Base-by-base conservation (phyloP, 1,140 invertebrate genomes). In the Lepidurus arcticus region DNA sequence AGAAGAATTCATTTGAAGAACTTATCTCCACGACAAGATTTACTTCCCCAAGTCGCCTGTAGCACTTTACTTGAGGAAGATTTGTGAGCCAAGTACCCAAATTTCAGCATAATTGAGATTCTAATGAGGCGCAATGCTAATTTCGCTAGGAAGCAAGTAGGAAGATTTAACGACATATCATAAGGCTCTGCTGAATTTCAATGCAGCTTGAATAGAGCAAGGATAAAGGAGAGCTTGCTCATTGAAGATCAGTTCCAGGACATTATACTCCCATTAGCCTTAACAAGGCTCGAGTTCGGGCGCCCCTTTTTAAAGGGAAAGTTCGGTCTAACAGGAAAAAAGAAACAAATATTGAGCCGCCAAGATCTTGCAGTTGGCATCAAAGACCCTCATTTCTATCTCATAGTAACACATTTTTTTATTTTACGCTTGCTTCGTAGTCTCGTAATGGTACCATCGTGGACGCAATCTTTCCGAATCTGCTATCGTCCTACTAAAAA, bases 81-180 rank as follows among this genome's bases (percentile, higher is more conserved):
- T 65, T 9, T 65, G 7, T n/a, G 53, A 11, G 16, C 53, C 16
- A 65, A 65, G 53, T 65, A 65, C 53, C n/a, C 21, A 16, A 21
- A 65, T 65, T 21, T 65, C 13, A 65, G n/a, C 16, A n/a, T 16
- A 21, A n/a, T 7, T 65, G 53, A 65, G 53, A 65, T 65, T 65
- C 53, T n/a, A 65, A 65, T 21, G 53, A 65, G 53, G 53, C 53
- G 53, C 53, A 65, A 65, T 9, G 53, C 53, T 65, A 65, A 65
- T 16, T 34, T 65, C 8, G 21, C 53, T 16, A 65, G 53, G 16
- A 65, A 65, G 13, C 53, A 7, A 65, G 16, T n/a, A 21, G 53
- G 53, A 65, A 13, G 8, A 65, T 65, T 65, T 7, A 11, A 65
- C 16, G 13, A 65, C 6, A 34, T 13, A 65, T 65, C 9, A n/a